Base-by-base conservation (phyloP, 2,797 vertebrate genomes). In the Liasis olivaceus region DNA sequence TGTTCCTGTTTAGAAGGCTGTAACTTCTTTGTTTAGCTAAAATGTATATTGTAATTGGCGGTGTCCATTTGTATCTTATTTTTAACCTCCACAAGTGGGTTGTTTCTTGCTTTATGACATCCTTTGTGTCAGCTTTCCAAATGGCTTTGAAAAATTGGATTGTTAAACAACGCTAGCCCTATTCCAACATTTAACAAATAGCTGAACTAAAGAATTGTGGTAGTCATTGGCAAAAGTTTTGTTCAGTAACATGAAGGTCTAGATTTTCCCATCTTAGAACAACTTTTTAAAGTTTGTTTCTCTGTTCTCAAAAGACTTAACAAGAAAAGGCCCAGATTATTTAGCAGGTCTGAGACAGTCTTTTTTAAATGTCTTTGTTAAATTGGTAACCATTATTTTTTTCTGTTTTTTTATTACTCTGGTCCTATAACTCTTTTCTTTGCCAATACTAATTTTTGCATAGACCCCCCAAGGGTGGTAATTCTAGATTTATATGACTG, bases 161-260 rank as follows among this genome's bases (percentile, higher is more conserved):
- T 77, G 36, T 90, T 26, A 72, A 62, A 62, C 17, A 60, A 62
- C 2, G 11, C 14, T 87, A 12, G n/a, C 14, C 28, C 6, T 2
- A 0, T 15, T 11, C 0, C 1, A 4, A 64, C 17, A 24, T 36
- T 1, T 14, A 47, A 85, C 12, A 26, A 47, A 22, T 54, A 54
- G 6, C 72, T 22, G 66, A n/a, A 47, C n/a, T 28, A 60, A 47
- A 59, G 17, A 77, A 72, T 36, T 17, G 54, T 63, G 2, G 9
- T 63, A 11, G 14, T 7, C 13, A n/a, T 9, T 28, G 17, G 11
- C 17, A 36, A 24, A 0, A 3, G 4, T 31, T n/a, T 20, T 13
- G 64, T n/a, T 22, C 86, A 17, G n/a, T 24, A 89, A 72, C 11
- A 36, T 26, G 64, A 31, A 56, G 1, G 9, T 51, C 47, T 64